Base-by-base conservation (phyloP, 2,797 vertebrate genomes). In the Acropternis orthonyx region DNA sequence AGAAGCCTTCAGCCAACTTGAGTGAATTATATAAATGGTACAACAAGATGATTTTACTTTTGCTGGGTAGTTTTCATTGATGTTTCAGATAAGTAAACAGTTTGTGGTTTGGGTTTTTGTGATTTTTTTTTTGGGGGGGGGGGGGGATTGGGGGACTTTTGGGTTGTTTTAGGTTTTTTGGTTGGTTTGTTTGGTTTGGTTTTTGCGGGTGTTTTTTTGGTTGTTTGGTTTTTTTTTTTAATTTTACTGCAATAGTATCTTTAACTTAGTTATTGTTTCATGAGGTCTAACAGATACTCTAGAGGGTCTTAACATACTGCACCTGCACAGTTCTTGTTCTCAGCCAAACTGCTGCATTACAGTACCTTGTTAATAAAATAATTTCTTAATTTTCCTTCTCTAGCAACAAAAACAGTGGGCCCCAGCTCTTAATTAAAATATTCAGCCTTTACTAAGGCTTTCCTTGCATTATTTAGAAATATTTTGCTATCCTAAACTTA, bases 51-150 rank as follows among this genome's bases (percentile, higher is more conserved):
- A 62, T 85, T 95, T 95, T 81, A 2, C 24, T 94, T 81, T 74
- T 69, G 44, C 39, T 83, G 59, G 21, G 56, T 89, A 88, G 76
- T 87, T 79, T 95, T 90, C 66, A 16, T 75, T 48, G 49, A 0
- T 51, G 34, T 89, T 95, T 87, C 90, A 90, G 88, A 81, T 91
- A 92, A 91, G 24, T 66, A 90, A 92, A 43, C 44, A 55, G 26
- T 52, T 80, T 77, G 15, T 27, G 23, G 1, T 71, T 85, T 84
- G 32, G 21, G 20, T n/a, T n/a, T n/a, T n/a, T n/a, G n/a, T n/a
- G n/a, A 8, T 30, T 30, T 28, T 30, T 56, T n/a, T 20, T 30
- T 54, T 52, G 48, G 18, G 7, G 43, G 12, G 22, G 46, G 11
- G 21, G 28, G 30, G 19, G 30, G 16, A 5, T 52, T 39, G 10